These are phyloP conservation scores for Enteromius treurensis DNA, from an alignment of 2,797 vertebrate species.

Conservation along the genomic window DNA sequence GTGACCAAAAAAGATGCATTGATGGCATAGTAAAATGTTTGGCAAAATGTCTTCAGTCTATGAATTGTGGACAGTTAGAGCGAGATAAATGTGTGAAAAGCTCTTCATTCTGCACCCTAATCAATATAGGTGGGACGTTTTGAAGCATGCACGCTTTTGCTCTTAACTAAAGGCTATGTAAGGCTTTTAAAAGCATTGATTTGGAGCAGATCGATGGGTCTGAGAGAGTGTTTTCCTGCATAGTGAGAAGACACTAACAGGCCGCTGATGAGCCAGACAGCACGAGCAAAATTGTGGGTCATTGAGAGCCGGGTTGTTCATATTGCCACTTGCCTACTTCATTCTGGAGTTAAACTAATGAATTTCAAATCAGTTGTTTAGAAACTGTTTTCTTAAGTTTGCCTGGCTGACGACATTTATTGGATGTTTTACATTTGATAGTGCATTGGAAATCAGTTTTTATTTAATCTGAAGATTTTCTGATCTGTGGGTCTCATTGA, in stretches of 20 bases:
- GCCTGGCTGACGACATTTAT: background rate
- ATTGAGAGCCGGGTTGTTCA: slow-evolving; percentile 24
- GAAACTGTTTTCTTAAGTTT: slow-evolving; percentile 1
- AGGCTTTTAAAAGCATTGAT: slow-evolving; percentile 64
- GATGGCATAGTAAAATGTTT: background rate
- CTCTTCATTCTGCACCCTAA: slow-evolving; percentile 39
- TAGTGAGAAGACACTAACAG: slow-evolving; percentile 51
- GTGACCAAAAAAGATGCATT: background rate
- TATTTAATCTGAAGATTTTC: background rate
- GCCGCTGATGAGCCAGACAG: slow-evolving; percentile 38
- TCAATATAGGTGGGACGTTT: slow-evolving; percentile 52
- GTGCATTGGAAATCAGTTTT: background rate
- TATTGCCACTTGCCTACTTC: slow-evolving; percentile 29
- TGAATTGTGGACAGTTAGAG: background rate
- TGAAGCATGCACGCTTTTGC: slow-evolving; percentile 55
- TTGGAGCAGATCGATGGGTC: slow-evolving; percentile 49
- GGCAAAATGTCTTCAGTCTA: background rate
- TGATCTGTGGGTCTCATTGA: background rate
- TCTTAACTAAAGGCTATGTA: slow-evolving; percentile 58
- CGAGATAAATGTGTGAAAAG: background rate
- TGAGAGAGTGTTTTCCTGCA: slow-evolving; percentile 56
- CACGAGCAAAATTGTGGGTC: slow-evolving; percentile 30
- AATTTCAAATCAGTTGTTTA: slow-evolving; percentile 5
- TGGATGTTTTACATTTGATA: background rate
- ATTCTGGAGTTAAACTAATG: slow-evolving; percentile 33